Evolutionary conservation across 2,113 vertebrate species (phyloP).

Genomic region (Oncorhynchus keta): DNA sequence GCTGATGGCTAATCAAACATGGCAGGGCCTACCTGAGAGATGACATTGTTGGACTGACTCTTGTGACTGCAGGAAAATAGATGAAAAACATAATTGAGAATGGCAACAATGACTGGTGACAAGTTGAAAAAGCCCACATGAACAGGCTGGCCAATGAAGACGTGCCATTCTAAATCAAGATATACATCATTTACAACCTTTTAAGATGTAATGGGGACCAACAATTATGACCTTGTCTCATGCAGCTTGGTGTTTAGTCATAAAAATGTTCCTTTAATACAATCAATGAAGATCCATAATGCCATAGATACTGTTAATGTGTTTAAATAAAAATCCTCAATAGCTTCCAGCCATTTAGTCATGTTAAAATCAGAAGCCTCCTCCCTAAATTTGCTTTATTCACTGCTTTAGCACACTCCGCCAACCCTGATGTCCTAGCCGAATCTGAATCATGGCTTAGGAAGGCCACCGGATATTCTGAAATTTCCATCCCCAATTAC

Average conservation of each 20-base stretch:
- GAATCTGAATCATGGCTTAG: too few relatives aligned
- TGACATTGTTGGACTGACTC: background rate
- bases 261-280: too few relatives aligned
- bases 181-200: background rate
- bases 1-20: background rate
- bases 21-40: background rate
- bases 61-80: background rate
- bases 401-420: too few relatives aligned
- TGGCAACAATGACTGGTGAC: background rate
- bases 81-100: background rate
- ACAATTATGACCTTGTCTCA: background rate
- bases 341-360: too few relatives aligned
- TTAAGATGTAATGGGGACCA: too few relatives aligned
- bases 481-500: too few relatives aligned
- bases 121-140: background rate
- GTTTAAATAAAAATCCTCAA: conserved; percentile 5
- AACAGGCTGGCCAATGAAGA: background rate
- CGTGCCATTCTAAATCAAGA: background rate
- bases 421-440: too few relatives aligned
- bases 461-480: too few relatives aligned
- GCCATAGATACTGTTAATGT: conserved; percentile 12
- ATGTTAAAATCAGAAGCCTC: too few relatives aligned
- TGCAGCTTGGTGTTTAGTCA: too few relatives aligned
- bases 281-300: too few relatives aligned
- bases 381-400: too few relatives aligned